These are phyloP conservation scores for Anguilla japonica DNA, from an alignment of 2,113 vertebrate species.

Conservation along the genomic window DNA sequence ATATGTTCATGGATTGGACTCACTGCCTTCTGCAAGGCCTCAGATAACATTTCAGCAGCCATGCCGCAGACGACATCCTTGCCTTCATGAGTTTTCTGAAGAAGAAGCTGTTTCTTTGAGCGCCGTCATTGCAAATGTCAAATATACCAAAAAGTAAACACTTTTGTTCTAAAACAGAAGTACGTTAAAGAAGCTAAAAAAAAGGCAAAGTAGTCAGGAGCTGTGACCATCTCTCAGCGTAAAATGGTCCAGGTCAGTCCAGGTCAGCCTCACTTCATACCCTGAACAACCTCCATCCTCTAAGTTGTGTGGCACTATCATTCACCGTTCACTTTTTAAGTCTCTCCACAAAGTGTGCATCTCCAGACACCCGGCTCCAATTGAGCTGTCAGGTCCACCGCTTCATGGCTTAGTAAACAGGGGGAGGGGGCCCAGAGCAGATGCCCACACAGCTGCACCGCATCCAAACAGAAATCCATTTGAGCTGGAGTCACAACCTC, in stretches of 20 bases:
- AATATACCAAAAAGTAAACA: no score
- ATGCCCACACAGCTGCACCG: not conserved
- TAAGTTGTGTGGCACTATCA: conserved; percentile 42
- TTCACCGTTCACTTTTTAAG: conserved; percentile 47
- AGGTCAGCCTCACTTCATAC: not conserved
- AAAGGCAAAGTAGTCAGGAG: no score
- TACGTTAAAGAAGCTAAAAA: no score
- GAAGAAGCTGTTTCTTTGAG: no score
- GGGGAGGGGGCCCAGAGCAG: conserved; percentile 36
- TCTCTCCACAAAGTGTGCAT: conserved; percentile 33
- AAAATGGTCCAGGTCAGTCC: not conserved
- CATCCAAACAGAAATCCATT: not conserved
- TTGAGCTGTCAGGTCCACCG: conserved; percentile 65
- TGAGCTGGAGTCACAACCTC: not conserved
- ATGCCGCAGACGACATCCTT: no score
- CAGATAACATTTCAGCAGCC: no score
- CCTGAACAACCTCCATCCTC: not conserved
- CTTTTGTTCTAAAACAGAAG: no score
- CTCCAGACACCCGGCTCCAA: conserved; percentile 47
- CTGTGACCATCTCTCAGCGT: no score
- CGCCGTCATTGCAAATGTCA: no score
- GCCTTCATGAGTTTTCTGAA: no score
- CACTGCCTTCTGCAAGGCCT: no score
- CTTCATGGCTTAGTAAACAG: conserved; percentile 59
- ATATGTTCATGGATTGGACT: no score